Evolutionary conservation across 2,113 vertebrate genomes (phyloP).

Genomic region (Trematomus loennbergii): DNA sequence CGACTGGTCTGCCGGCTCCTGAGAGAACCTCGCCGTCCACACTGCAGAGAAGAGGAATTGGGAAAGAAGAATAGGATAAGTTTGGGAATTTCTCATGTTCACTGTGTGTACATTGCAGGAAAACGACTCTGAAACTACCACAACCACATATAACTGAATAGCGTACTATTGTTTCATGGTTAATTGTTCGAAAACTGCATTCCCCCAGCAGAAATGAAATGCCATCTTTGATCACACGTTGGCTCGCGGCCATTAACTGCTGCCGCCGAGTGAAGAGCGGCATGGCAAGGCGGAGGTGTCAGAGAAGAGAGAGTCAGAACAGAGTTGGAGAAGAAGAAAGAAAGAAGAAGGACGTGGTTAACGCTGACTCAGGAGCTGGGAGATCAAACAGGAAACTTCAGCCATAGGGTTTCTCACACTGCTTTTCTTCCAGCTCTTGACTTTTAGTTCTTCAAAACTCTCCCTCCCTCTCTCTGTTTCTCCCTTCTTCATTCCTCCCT

Average conservation of each 20-base stretch:
- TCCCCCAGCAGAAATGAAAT: constrained; percentile 28
- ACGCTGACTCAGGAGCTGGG: constrained; percentile 62
- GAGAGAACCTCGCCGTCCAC: constrained; percentile 89
- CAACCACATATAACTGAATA: not conserved
- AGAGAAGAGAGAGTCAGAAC: constrained; percentile 40
- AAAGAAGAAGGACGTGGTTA: constrained; percentile 31
- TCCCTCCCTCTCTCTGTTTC: constrained; percentile 43
- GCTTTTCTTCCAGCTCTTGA: constrained; percentile 57
- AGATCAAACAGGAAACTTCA: constrained; percentile 70
- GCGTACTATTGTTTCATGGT: constrained; percentile 34
- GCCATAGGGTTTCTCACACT: constrained; percentile 62
- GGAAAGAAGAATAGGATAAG: constrained; percentile 14
- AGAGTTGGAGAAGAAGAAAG: constrained; percentile 13
- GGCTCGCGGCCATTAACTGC: constrained; percentile 33
- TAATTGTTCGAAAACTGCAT: constrained; percentile 56
- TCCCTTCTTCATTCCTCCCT: constrained; percentile 70
- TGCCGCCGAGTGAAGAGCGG: not conserved
- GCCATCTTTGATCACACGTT: constrained; percentile 57
- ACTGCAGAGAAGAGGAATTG: constrained; percentile 60
- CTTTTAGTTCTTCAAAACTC: constrained; percentile 63
- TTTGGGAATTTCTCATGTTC: constrained; percentile 39
- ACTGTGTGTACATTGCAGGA: not conserved
- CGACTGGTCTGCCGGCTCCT: constrained; percentile 94
- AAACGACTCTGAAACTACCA: not conserved
- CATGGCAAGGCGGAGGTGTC: constrained; percentile 30